Percentiles rank a stretch among this genome's conserved stretches.
Evolutionary conservation across 2,113 vertebrate genomes (phyloP).

Genomic region (Ursus arctos): DNA sequence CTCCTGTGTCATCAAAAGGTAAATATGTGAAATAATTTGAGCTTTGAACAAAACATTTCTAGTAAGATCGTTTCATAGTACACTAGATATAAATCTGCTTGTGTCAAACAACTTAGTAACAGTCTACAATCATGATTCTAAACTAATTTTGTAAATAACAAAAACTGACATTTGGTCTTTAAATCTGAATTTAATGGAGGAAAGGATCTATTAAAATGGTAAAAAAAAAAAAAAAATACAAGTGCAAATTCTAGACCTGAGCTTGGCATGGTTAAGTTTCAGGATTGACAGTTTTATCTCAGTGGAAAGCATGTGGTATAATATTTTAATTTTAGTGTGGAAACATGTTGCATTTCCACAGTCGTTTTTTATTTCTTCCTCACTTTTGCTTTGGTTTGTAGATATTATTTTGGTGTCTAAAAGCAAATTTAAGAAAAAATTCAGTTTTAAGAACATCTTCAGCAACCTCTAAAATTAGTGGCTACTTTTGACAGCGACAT

Average conservation of each 20-base stretch:
- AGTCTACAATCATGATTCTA: not conserved
- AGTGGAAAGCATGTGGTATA: not conserved
- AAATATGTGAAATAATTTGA: constrained; percentile 66
- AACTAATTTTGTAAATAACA: not conserved
- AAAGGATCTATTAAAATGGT: not conserved
- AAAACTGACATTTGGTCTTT: not conserved
- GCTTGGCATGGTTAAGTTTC: not conserved
- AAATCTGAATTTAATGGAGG: not conserved
- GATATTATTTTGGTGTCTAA: not conserved
- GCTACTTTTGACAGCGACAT: not conserved
- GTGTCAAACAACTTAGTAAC: not conserved
- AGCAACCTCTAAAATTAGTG: not conserved
- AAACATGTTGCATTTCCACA: not conserved
- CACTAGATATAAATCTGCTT: not conserved
- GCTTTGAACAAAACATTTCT: not conserved
- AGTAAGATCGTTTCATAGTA: not conserved
- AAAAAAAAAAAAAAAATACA: not conserved
- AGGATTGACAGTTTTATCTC: not conserved
- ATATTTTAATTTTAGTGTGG: not conserved
- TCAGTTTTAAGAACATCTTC: not conserved
- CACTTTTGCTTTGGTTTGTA: not conserved
- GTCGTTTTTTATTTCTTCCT: not conserved
- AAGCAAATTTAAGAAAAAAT: not conserved
- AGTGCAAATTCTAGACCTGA: not conserved
- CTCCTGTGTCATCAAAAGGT: constrained; percentile 96